Base-by-base conservation (phyloP, 2,113 vertebrate genomes). In the Indri indri region DNA sequence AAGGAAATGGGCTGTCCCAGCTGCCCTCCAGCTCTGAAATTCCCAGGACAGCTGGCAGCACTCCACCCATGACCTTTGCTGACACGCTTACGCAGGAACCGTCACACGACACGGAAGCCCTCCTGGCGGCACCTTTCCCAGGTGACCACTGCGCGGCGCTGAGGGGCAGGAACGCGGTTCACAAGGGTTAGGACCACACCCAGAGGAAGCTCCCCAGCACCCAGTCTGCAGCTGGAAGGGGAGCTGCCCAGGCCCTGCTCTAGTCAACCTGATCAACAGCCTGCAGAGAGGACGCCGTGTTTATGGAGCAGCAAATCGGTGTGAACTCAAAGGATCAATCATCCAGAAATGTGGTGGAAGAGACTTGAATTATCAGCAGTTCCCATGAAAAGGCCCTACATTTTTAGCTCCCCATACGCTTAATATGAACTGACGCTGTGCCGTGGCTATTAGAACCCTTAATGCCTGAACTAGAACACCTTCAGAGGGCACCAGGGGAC, bases 81-180 rank as follows among this genome's bases (percentile, higher is more conserved):
- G 57, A 89, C 30, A n/a, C 0, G 3, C 54, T 73, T 32, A 45
- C 13, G 14, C 0, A 3, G 45, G 61, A 22, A 32, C 34, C 27
- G 11, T 76, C 57, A 23, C 16, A 54, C 11, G 20, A 88, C 0
- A 1, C 11, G 11, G 11, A 42, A 6, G 22, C 70, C 37, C 70
- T 42, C 70, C 4, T 14, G 70, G 37, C 1, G 37, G 54, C 54
- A 57, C 25, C 59, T 61, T 27, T 27, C 37, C 70, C 70, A 25
- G 32, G 1, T 23, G 32, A 74, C 30, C 11, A 5, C 30, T 54
- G 18, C 3, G 34, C 25, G 70, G 14, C 8, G 8, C n/a, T 65
- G 27, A 65, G n/a, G 50, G 8, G 30, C 25, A 25, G 2, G 22
- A 4, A 42, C 18, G 8, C 0, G 16, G 27, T 16, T 65, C 45